Evolutionary conservation across 2,797 vertebrate species (phyloP).

Genomic region (Buphagus erythrorhynchus): DNA sequence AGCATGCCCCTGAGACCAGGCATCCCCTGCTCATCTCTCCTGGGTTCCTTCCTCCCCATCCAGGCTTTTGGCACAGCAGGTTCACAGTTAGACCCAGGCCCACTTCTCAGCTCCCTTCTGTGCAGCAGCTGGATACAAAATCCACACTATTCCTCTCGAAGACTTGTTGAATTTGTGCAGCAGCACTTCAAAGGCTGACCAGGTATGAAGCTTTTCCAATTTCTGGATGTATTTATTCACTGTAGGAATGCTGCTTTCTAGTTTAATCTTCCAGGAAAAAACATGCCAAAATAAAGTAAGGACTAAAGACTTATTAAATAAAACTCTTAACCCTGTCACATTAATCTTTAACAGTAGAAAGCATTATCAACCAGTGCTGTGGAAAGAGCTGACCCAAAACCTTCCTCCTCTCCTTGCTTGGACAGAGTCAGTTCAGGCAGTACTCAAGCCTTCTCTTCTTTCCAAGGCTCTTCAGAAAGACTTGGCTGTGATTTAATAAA

Average conservation of each 20-base stretch:
- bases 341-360: not conserved
- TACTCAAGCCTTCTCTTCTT: not conserved
- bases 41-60: not conserved
- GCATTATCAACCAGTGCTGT: not conserved
- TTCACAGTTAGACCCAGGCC: not conserved
- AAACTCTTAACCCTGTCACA: not conserved
- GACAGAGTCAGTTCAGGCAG: not conserved
- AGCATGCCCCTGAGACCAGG: rapidly evolving
- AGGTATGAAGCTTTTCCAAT: not conserved
- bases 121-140: not conserved
- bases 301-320: not conserved
- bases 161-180: not conserved
- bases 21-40: not conserved
- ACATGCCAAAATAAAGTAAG: not conserved
- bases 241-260: not conserved
- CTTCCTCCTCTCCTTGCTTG: not conserved
- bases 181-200: not conserved
- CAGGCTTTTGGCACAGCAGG: not conserved
- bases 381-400: not conserved
- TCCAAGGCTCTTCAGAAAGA: not conserved
- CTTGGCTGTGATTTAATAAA: not conserved
- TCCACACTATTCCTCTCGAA: not conserved
- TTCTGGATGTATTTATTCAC: not conserved
- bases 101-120: not conserved
- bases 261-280: not conserved